These are phyloP conservation scores for crab-eating macaque (Macaca fascicularis) DNA, from an alignment of 2,113 vertebrate genomes.

Conservation along the genomic window T2T-MFA8v1.1 NC_088380.1:65029501-65030000, in stretches of 20 bases:
- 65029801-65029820: slow-evolving; percentile 34
- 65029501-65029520: neutral
- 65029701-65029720: neutral
- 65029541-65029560: neutral
- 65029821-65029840: neutral
- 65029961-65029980: neutral
- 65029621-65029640: neutral
- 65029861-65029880: neutral
- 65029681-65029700: neutral
- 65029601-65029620: neutral
- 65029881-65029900: neutral
- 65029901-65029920: neutral
- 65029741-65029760: neutral
- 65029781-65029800: neutral
- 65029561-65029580: neutral
- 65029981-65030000: neutral
- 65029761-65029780: neutral
- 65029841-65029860: neutral
- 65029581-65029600: neutral
- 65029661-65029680: neutral
- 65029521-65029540: neutral
- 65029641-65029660: neutral
- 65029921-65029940: neutral
- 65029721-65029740: neutral
- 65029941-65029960: neutral